phyloP scores from a whole-genome alignment of 2,113 vertebrate genomes.

The Scartelaos histophorus region DNA sequence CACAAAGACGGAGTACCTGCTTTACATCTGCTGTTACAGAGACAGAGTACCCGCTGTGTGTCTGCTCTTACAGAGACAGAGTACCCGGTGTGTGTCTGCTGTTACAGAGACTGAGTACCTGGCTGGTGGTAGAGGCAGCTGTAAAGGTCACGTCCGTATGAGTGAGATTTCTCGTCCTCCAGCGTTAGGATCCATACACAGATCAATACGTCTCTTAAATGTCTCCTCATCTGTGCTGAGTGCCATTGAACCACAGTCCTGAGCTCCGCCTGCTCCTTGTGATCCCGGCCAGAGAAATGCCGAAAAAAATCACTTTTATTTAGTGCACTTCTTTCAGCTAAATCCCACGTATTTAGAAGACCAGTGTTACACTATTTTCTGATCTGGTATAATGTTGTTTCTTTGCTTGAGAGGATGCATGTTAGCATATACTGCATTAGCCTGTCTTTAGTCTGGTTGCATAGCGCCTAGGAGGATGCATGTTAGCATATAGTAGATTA shows the following conservation, averaged over 20 bases:
- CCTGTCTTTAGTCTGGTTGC: background rate
- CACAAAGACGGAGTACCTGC: too few species aligned
- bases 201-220: slow-evolving; percentile 80
- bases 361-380: background rate
- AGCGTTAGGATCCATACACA: slow-evolving; percentile 75
- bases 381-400: too few species aligned
- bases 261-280: background rate
- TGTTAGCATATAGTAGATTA: background rate
- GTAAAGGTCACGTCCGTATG: slow-evolving; percentile 75
- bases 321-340: too few species aligned
- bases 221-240: slow-evolving; percentile 60
- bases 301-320: too few species aligned
- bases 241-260: slow-evolving; percentile 68
- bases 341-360: too few species aligned
- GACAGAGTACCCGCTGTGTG: too few species aligned
- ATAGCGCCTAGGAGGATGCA: background rate
- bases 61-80: too few species aligned
- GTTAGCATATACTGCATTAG: background rate
- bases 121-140: slow-evolving; percentile 46
- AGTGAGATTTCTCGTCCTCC: slow-evolving; percentile 73
- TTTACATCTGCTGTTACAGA: too few species aligned
- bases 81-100: too few species aligned
- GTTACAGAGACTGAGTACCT: too few species aligned
- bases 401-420: too few species aligned
- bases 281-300: too few species aligned